phyloP scores from a whole-genome alignment of 2,888 invertebrate genomes.

The Pachliopta kotzebuea region DNA sequence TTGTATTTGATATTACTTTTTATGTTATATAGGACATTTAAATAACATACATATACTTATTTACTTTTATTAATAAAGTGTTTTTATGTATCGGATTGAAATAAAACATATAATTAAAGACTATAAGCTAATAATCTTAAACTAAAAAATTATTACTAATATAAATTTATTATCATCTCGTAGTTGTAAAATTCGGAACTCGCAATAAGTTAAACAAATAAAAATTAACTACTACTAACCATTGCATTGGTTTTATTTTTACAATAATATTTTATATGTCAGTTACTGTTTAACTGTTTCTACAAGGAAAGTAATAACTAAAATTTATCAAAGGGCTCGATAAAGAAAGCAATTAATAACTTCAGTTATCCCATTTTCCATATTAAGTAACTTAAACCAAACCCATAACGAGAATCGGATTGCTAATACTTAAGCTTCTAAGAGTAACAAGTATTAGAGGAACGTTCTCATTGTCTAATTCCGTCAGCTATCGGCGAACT shows the following conservation, averaged over 20 bases:
- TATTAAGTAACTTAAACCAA: not conserved
- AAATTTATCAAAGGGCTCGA: not conserved
- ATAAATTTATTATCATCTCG: too few species aligned
- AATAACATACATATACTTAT: not conserved
- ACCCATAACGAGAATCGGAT: conserved; percentile 47
- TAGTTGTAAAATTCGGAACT: too few species aligned
- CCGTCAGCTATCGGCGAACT: conserved; percentile 45
- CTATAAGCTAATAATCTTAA: too few species aligned
- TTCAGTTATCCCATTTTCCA: conserved; percentile 33
- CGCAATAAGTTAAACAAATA: too few species aligned
- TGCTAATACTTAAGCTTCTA: conserved; percentile 46
- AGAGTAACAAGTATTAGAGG: conserved; percentile 36
- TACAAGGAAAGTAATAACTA: not conserved
- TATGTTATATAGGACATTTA: not conserved
- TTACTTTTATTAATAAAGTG: too few species aligned
- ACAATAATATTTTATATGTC: too few species aligned
- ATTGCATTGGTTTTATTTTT: too few species aligned
- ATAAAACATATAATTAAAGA: too few species aligned
- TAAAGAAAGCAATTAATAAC: not conserved
- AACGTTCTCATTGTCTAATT: conserved; percentile 35
- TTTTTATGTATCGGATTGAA: too few species aligned
- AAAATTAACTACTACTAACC: too few species aligned
- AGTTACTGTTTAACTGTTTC: too few species aligned
- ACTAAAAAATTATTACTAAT: too few species aligned
- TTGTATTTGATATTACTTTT: conserved; percentile 1